A percentile compares a stretch with the other conserved stretches of the same genome.
Conservation (phyloP, 2,797 vertebrate genomes). For the Xyrichtys novacula region DNA sequence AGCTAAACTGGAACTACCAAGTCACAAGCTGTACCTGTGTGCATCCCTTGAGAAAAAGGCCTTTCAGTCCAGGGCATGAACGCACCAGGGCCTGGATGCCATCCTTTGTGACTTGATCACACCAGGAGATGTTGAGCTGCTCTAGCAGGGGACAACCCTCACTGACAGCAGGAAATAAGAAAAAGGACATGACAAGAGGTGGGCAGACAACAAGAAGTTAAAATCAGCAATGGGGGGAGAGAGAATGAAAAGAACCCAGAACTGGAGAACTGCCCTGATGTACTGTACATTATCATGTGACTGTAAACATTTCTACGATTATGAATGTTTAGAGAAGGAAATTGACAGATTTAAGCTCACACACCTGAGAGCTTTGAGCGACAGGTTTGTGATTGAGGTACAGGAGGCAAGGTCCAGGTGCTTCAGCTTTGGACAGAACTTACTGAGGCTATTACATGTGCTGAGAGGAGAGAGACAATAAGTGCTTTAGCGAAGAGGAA, state of each 20-base stretch:
- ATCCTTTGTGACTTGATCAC: conserved; percentile 97
- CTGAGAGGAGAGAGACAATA: conserved; percentile 76
- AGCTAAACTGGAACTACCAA: neutral
- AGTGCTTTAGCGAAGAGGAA: neutral
- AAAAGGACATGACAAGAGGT: neutral
- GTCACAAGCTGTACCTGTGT: conserved; percentile 88
- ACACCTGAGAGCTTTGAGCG: conserved; percentile 97
- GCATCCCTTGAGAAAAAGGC: conserved; percentile 96
- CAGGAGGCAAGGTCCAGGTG: conserved; percentile 97
- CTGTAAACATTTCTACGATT: too few relatives aligned
- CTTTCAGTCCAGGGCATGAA: conserved; percentile 93
- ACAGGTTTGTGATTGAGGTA: conserved; percentile 98
- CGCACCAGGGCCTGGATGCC: conserved; percentile 95
- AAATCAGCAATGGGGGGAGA: neutral
- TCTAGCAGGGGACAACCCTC: conserved; percentile 97
- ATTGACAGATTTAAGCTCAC: conserved; percentile 24
- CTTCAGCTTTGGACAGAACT: conserved; percentile 98
- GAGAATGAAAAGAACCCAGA: too few relatives aligned
- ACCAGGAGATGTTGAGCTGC: conserved; percentile 98
- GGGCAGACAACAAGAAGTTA: neutral
- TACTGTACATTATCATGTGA: neutral
- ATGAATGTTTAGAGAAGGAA: too few relatives aligned
- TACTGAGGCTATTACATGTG: conserved; percentile 97
- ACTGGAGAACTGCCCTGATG: too few relatives aligned
- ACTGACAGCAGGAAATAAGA: conserved; percentile 72